Evolutionary conservation across 2,888 invertebrate species (phyloP).

Genomic region (Protophormia terraenovae): DNA sequence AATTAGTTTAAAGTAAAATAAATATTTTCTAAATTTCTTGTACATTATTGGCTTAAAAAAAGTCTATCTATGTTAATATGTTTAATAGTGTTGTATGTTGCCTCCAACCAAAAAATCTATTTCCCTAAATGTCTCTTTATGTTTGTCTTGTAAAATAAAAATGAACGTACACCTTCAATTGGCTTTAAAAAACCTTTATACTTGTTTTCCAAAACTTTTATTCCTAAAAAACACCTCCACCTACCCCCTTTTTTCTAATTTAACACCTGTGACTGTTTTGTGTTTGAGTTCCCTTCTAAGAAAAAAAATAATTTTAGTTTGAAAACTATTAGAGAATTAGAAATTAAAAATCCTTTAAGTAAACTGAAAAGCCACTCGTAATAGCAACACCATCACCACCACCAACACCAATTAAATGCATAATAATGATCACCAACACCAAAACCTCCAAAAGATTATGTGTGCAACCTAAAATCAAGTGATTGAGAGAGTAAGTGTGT

Average conservation of each 20-base stretch:
- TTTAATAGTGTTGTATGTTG: background rate
- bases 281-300: background rate
- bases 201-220: slow-evolving; percentile 10
- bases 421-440: slow-evolving; percentile 22
- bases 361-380: slow-evolving; percentile 65
- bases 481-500: background rate
- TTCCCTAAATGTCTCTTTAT: slow-evolving; percentile 1
- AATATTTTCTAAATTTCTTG: too few species aligned
- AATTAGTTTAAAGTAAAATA: background rate
- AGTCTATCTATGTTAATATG: background rate
- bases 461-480: slow-evolving; percentile 18
- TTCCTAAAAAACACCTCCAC: background rate
- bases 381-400: slow-evolving; percentile 55
- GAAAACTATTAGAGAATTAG: slow-evolving; percentile 3
- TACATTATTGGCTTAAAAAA: too few species aligned
- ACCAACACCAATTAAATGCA: slow-evolving; percentile 24
- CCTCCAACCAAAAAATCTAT: background rate
- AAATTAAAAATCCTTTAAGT: background rate
- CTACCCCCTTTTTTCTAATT: background rate
- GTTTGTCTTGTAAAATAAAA: slow-evolving; percentile 1
- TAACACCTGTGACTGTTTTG: slow-evolving; percentile 19
- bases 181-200: slow-evolving; percentile 32
- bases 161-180: background rate
- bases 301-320: slow-evolving; percentile 14
- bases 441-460: background rate